A percentile compares a stretch with the other conserved stretches of the same genome.
phyloP scores from a whole-genome alignment of 2,888 invertebrate species.

The Craniophora ligustri region DNA sequence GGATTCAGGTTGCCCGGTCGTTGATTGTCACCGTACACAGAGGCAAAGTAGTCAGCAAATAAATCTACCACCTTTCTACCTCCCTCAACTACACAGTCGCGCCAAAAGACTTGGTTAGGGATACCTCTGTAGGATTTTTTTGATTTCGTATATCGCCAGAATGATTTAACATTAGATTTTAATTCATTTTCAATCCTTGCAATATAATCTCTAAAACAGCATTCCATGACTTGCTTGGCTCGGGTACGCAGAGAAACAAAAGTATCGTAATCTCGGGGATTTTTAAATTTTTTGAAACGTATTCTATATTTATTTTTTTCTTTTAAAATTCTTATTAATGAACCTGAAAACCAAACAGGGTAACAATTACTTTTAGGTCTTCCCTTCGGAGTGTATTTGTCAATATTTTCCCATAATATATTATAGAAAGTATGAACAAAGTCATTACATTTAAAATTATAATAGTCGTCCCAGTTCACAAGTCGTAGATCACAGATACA shows the following conservation, averaged over 20 bases:
- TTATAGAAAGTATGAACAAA: constrained; percentile 5
- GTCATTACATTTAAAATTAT: background rate
- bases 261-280: constrained; percentile 9
- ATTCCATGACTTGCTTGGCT: background rate
- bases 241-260: background rate
- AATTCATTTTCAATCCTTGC: constrained; percentile 1
- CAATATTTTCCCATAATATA: constrained; percentile 6
- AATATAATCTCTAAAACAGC: constrained; percentile 1
- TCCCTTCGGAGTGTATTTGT: constrained; percentile 10
- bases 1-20: background rate
- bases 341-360: constrained; percentile 5
- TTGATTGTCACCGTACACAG: background rate
- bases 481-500: background rate
- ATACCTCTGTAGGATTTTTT: background rate
- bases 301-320: constrained; percentile 10
- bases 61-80: background rate
- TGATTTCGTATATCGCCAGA: constrained; percentile 9
- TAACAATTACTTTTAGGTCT: constrained; percentile 1
- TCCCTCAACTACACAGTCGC: background rate
- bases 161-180: constrained; percentile 1
- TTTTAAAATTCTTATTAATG: constrained; percentile 5
- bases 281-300: constrained; percentile 4
- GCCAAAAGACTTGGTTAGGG: background rate
- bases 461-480: background rate
- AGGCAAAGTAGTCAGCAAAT: constrained; percentile 6